Conservation (phyloP, 1,140 invertebrate species). For the Agraylea sexmaculata region DNA sequence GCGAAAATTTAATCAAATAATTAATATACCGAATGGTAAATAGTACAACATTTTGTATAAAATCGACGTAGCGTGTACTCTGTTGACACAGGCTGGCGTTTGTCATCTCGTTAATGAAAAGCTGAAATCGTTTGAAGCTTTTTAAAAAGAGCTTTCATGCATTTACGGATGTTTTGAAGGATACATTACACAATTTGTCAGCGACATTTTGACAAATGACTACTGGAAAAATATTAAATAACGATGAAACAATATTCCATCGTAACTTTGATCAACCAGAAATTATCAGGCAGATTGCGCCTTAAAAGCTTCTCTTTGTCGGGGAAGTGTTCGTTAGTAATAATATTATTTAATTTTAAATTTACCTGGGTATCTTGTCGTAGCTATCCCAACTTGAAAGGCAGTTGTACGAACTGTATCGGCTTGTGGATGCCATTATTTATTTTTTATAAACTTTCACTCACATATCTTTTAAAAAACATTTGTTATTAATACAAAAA, state of each 20-base stretch:
- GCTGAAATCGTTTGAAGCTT: neutral
- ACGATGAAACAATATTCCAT: too few relatives aligned
- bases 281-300: neutral
- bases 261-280: neutral
- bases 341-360: neutral
- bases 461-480: too few relatives aligned
- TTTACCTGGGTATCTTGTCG: conserved; percentile 75
- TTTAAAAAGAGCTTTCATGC: neutral
- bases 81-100: too few relatives aligned
- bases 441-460: too few relatives aligned
- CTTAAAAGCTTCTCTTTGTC: neutral
- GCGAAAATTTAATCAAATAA: conserved; percentile 25
- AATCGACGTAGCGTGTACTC: too few relatives aligned
- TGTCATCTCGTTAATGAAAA: too few relatives aligned
- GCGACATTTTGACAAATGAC: neutral
- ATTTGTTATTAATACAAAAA: too few relatives aligned
- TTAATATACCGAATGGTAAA: neutral
- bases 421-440: conserved; percentile 43
- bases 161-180: neutral
- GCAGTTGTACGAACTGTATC: conserved; percentile 79
- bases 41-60: neutral
- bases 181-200: neutral
- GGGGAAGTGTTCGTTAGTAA: neutral
- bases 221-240: neutral
- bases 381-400: conserved; percentile 81